Evolutionary conservation across 2,797 vertebrate genomes (phyloP).

Genomic region (Argyrosomus regius): DNA sequence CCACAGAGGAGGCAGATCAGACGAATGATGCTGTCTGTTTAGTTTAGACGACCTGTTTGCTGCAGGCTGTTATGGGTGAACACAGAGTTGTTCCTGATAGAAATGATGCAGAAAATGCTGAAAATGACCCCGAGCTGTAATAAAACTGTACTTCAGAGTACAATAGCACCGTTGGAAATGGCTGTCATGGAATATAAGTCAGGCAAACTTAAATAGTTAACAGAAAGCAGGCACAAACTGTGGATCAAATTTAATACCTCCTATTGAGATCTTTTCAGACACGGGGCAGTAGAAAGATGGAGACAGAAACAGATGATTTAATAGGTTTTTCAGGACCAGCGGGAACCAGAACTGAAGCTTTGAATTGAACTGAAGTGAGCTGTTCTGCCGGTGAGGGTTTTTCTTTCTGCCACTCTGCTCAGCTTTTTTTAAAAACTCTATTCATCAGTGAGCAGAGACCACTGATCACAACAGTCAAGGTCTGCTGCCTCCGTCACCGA

Average conservation of each 20-base stretch:
- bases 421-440: constrained; percentile 28
- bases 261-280: not conserved
- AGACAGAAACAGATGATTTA: not conserved
- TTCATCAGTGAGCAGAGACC: constrained; percentile 37
- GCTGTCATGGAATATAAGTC: not conserved
- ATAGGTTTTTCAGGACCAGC: constrained; percentile 10
- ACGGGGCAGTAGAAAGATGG: not conserved
- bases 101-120: not conserved
- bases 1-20: no score
- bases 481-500: constrained; percentile 37
- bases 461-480: constrained; percentile 56
- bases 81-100: not conserved
- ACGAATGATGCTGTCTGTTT: no score
- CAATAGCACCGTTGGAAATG: not conserved
- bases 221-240: not conserved
- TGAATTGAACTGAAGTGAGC: constrained; percentile 50
- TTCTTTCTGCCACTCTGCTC: constrained; percentile 25
- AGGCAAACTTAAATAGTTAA: not conserved
- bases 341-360: constrained; percentile 15
- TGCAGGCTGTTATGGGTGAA: no score
- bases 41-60: no score
- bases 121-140: not conserved
- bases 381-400: constrained; percentile 28
- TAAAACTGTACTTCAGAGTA: not conserved
- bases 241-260: not conserved